Percentiles rank a stretch among this genome's conserved stretches.
Conservation (phyloP, 2,888 invertebrate species). For the Heteromyza rotundicornis region DNA sequence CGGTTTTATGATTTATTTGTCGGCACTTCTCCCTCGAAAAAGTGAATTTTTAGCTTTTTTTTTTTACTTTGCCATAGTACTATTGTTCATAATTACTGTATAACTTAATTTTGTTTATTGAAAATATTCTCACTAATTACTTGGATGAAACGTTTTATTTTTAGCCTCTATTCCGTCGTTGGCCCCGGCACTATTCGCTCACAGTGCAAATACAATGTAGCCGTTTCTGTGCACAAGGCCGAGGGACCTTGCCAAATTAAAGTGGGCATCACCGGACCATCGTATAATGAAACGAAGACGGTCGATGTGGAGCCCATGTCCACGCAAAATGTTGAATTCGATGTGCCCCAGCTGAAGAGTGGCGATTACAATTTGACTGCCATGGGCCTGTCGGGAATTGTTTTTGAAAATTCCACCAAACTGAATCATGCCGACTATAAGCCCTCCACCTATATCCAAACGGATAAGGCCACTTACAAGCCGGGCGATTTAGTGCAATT, state of each 20-base stretch:
- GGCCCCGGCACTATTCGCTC: constrained; percentile 82
- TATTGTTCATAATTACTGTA: too few species aligned
- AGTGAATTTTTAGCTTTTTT: too few species aligned
- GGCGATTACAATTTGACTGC: constrained; percentile 53
- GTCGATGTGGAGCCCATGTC: constrained; percentile 74
- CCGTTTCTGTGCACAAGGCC: constrained; percentile 68
- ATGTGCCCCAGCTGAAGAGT: constrained; percentile 65
- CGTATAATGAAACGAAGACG: constrained; percentile 73
- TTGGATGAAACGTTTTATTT: too few species aligned
- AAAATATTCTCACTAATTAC: too few species aligned
- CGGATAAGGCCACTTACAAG: constrained; percentile 90
- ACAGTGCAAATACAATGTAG: constrained; percentile 83
- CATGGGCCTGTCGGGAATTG: constrained; percentile 72
- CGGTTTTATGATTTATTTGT: too few species aligned
- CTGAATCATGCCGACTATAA: constrained; percentile 75
- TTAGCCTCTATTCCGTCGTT: constrained; percentile 74
- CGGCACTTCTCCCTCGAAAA: too few species aligned
- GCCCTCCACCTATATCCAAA: constrained; percentile 82
- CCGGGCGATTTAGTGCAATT: constrained; percentile 84
- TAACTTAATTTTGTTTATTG: too few species aligned
- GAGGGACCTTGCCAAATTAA: constrained; percentile 64
- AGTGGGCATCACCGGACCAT: constrained; percentile 76
- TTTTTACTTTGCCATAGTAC: too few species aligned
- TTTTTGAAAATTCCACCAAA: constrained; percentile 75
- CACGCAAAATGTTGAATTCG: constrained; percentile 73